Evolutionary conservation across 1,140 invertebrate genomes (phyloP), one percentile per base, ranked within the genome.

Genomic region (Tyrophagus putrescentiae): DNA sequence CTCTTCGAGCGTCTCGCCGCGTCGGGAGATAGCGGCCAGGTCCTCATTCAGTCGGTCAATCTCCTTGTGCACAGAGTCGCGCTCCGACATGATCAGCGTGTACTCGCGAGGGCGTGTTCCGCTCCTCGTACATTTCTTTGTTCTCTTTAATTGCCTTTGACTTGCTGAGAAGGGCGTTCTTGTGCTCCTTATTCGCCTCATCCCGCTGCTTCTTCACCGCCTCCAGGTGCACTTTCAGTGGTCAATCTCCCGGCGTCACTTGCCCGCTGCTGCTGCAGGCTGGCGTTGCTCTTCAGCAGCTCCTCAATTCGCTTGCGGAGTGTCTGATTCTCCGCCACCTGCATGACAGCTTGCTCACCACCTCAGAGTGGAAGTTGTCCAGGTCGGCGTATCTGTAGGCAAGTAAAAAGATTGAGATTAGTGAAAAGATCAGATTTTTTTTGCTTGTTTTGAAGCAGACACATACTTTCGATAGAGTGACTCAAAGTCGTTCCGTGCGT

Each of bases 1-100:
- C 36, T 80, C 80, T 68, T 92, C 83, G 0, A 89, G 70, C 34
- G 80, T 77, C 56, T 88, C 84, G 36, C 84, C 82, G 67, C 87
- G 84, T 62, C 87, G 84, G 50, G 80, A 79, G 9, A 86, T 82
- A 65, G 87, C 81, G 3, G 80, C 76, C 44, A 94, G 74, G 72
- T 94, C 90, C 67, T 97, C 92, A 45, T 89, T 85, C 34, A 96
- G 77, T 70, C 93, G 92, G 70, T 97, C 91, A 78, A 95, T 93
- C 72, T 97, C 93, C 70, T 94, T 92, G 70, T 95, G 87, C 4
- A 98, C 92, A 7, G 84, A 86, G 68, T 94, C 90, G 50, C 88
- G 76, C 75, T 94, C 89, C 61, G 86, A 87, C 87, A 93, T 91
- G 41, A 91, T 84, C 36, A 91, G 76, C 60, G 80, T 81, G 70